Evolutionary conservation across 2,113 vertebrate species (phyloP).

Genomic region (Daphoenositta chrysoptera): DNA sequence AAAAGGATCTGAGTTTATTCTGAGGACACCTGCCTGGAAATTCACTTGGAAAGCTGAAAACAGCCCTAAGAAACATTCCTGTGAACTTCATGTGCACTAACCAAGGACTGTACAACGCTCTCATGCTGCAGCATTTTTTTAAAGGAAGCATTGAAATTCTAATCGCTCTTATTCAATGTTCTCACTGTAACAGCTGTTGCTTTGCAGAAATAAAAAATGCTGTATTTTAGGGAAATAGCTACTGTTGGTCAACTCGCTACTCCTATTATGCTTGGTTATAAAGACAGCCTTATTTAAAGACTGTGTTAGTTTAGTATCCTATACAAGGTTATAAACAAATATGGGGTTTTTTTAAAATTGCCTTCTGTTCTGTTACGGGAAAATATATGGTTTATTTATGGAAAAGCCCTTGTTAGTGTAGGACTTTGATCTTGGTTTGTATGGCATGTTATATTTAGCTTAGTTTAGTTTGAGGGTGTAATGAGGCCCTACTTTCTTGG

Average conservation of each 20-base stretch:
- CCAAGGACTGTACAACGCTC: neutral
- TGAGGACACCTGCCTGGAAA: neutral
- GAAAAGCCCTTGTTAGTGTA: neutral
- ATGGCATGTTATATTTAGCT: neutral
- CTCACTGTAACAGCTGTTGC: constrained; percentile 23
- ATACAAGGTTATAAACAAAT: neutral
- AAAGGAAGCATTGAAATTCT: neutral
- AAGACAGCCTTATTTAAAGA: neutral
- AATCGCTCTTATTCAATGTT: neutral
- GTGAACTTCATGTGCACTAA: neutral
- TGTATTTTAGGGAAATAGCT: neutral
- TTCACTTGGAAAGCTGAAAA: neutral
- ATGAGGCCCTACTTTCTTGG: neutral
- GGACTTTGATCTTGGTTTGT: neutral
- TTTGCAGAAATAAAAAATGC: neutral
- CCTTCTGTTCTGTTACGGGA: neutral
- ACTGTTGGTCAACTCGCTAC: neutral
- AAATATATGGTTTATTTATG: neutral
- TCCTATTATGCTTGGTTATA: neutral
- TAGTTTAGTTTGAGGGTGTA: neutral
- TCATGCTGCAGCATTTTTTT: neutral
- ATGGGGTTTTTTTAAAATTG: neutral
- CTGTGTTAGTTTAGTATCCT: neutral
- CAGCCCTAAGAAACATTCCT: neutral
- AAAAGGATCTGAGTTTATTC: neutral